Conservation (phyloP, 1,140 invertebrate genomes). For the Piezodorus guildinii region DNA sequence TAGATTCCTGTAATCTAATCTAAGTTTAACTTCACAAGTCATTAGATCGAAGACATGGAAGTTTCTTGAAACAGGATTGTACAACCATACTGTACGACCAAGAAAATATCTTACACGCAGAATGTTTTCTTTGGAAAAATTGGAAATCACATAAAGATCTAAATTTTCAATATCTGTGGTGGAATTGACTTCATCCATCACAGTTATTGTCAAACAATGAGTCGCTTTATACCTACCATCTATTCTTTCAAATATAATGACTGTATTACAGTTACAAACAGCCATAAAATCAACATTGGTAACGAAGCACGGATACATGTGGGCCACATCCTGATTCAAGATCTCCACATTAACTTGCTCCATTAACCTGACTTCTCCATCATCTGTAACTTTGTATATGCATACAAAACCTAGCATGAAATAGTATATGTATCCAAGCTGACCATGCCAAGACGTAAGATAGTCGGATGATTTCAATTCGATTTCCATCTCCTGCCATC, state of each 20-base stretch:
- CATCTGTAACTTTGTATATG: neutral
- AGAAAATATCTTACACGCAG: neutral
- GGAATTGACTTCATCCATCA: neutral
- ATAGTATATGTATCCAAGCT: neutral
- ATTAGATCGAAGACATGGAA: constrained; percentile 2
- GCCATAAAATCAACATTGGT: neutral
- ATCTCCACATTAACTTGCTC: constrained; percentile 6
- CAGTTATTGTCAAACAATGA: neutral
- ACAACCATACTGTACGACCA: neutral
- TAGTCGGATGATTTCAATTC: neutral
- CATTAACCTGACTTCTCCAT: neutral
- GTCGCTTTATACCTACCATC: neutral
- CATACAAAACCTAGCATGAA: neutral
- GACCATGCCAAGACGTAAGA: neutral
- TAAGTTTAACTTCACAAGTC: neutral
- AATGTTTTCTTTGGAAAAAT: neutral
- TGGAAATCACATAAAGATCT: neutral
- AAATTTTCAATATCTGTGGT: neutral
- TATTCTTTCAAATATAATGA: neutral
- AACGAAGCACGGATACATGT: neutral
- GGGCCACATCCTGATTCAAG: neutral
- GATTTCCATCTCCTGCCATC: neutral
- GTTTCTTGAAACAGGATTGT: neutral
- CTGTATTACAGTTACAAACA: constrained; percentile 1
- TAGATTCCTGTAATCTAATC: neutral